phyloP scores from a whole-genome alignment of 2,888 invertebrate species.

The Xanthia togata region DNA sequence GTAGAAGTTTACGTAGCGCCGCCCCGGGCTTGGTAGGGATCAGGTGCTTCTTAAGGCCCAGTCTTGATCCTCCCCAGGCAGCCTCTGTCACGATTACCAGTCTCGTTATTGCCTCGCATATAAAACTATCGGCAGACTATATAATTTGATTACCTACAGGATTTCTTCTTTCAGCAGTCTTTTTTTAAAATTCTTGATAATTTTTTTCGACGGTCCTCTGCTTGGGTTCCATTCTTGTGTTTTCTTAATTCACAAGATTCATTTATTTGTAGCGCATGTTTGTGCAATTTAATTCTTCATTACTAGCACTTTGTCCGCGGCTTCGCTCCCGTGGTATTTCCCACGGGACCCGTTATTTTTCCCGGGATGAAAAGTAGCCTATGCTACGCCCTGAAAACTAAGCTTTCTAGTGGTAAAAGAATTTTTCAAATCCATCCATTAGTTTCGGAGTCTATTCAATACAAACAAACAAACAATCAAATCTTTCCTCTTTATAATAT shows the following conservation, averaged over 20 bases:
- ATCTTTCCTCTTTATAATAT: too few species aligned
- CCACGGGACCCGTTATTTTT: too few species aligned
- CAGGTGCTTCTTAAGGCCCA: constrained; percentile 75
- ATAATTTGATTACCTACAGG: constrained; percentile 45
- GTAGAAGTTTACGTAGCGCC: constrained; percentile 75
- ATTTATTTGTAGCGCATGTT: neutral
- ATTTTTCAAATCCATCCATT: too few species aligned
- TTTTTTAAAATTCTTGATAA: neutral
- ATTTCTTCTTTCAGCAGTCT: constrained; percentile 1
- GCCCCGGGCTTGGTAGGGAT: constrained; percentile 73
- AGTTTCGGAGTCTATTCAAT: too few species aligned
- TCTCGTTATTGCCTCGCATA: constrained; percentile 67
- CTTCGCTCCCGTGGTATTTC: too few species aligned
- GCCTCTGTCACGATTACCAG: constrained; percentile 75
- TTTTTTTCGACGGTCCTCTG: neutral
- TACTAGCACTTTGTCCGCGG: too few species aligned
- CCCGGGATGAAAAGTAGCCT: too few species aligned
- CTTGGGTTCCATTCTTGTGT: neutral
- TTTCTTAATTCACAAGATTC: neutral
- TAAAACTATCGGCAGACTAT: constrained; percentile 64
- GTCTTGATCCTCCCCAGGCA: constrained; percentile 72
- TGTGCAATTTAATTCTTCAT: neutral
- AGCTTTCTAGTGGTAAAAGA: too few species aligned
- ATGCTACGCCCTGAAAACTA: too few species aligned
- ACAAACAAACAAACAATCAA: too few species aligned